phyloP scores from a whole-genome alignment of 1,140 invertebrate species.

The Lucilia cuprina region DNA sequence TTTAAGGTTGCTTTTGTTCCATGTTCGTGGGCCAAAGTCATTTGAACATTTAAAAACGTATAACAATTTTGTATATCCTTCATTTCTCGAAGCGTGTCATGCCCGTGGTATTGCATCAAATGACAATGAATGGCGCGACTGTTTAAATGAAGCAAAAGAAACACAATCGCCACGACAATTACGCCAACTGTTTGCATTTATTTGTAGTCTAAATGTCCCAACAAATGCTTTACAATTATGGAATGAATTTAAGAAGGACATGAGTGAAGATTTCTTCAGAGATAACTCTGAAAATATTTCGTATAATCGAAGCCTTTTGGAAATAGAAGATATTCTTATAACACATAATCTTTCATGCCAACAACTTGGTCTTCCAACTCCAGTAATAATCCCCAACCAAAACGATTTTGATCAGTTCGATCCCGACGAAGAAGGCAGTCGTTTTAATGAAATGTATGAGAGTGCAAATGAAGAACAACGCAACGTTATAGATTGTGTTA shows the following conservation, averaged over 20 bases:
- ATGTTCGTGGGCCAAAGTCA: background rate
- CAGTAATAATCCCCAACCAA: background rate
- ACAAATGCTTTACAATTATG: background rate
- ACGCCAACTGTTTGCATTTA: background rate
- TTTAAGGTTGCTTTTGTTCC: slow-evolving; percentile 4
- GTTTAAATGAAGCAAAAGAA: slow-evolving; percentile 19
- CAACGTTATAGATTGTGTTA: background rate
- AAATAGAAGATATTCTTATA: background rate
- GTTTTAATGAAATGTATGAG: background rate
- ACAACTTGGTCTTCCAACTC: background rate
- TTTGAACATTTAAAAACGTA: background rate
- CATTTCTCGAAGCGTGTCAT: slow-evolving; percentile 12
- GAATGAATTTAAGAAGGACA: slow-evolving; percentile 16
- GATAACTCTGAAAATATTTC: background rate
- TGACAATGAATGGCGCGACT: background rate
- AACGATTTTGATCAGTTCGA: too few species aligned
- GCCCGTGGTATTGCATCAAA: background rate
- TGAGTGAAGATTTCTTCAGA: slow-evolving; percentile 19
- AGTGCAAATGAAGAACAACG: slow-evolving; percentile 5
- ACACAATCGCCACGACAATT: background rate
- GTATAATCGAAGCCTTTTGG: background rate
- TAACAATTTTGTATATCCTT: background rate
- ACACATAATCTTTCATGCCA: background rate
- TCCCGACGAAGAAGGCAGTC: background rate
- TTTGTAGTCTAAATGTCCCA: slow-evolving; percentile 21